These are phyloP conservation scores for Montipora efflorescens DNA, from an alignment of 64 coral and sea anemone species.

Conservation along the genomic window DNA sequence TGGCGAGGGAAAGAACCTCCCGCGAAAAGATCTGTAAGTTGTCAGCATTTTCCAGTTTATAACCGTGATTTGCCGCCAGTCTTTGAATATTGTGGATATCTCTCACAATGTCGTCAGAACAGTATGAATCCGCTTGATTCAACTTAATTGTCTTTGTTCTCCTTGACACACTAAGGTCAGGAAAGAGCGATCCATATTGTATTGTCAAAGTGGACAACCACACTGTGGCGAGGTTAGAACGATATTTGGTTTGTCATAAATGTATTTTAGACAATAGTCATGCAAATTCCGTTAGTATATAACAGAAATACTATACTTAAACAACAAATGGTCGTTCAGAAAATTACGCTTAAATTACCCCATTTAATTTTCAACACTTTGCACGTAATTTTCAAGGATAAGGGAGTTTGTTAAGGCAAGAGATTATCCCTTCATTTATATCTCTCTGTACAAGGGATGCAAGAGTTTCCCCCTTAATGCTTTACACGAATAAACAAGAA, in stretches of 20 bases:
- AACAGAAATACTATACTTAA: neutral
- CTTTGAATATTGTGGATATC: neutral
- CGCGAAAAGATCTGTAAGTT: constrained; percentile 91
- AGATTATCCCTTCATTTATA: too few species aligned
- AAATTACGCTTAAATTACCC: too few species aligned
- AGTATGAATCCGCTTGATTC: neutral
- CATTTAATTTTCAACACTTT: too few species aligned
- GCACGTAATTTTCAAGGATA: too few species aligned
- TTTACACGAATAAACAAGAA: constrained; percentile 27
- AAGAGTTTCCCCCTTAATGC: neutral
- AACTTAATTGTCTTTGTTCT: constrained; percentile 20
- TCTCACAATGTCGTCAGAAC: neutral
- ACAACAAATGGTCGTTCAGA: too few species aligned
- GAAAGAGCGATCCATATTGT: constrained; percentile 97
- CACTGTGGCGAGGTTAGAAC: constrained; percentile 82
- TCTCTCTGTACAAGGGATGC: neutral
- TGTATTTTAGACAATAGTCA: neutral
- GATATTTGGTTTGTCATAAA: neutral
- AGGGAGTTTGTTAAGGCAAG: too few species aligned
- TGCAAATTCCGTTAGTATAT: neutral
- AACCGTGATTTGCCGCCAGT: too few species aligned
- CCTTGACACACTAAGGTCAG: constrained; percentile 44
- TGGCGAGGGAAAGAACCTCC: constrained; percentile 90
- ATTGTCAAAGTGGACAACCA: constrained; percentile 92
- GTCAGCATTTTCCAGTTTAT: neutral